phyloP scores from a whole-genome alignment of 2,888 invertebrate genomes.

The Cybosia mesomella region DNA sequence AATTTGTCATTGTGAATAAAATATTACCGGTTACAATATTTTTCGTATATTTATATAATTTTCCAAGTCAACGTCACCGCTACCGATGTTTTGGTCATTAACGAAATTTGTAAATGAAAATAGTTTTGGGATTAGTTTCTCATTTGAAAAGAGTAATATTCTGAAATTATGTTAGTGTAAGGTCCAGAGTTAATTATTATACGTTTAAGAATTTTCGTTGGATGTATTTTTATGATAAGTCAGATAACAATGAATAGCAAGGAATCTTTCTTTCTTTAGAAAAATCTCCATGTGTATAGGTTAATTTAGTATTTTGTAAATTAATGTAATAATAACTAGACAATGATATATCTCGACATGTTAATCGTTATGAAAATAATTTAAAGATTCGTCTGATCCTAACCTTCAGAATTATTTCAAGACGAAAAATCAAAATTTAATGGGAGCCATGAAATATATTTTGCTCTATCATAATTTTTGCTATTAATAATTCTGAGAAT shows the following conservation, averaged over 20 bases:
- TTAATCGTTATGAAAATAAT: no score
- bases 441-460: no score
- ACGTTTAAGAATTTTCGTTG: background rate
- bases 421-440: no score
- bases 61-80: conserved; percentile 16
- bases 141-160: background rate
- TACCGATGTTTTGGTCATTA: conserved; percentile 23
- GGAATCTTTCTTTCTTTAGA: background rate
- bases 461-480: no score
- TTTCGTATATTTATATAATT: conserved; percentile 30
- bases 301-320: no score
- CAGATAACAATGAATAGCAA: background rate
- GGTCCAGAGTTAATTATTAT: background rate
- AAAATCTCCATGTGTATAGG: background rate
- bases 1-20: conserved; percentile 20
- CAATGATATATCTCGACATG: no score
- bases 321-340: no score
- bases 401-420: no score
- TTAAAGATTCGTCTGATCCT: no score
- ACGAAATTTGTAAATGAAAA: conserved; percentile 13
- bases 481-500: no score
- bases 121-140: conserved; percentile 4
- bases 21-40: conserved; percentile 16
- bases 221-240: background rate
- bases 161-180: background rate